Base-by-base conservation (phyloP, 2,888 invertebrate genomes). In the Hydriomena furcata region DNA sequence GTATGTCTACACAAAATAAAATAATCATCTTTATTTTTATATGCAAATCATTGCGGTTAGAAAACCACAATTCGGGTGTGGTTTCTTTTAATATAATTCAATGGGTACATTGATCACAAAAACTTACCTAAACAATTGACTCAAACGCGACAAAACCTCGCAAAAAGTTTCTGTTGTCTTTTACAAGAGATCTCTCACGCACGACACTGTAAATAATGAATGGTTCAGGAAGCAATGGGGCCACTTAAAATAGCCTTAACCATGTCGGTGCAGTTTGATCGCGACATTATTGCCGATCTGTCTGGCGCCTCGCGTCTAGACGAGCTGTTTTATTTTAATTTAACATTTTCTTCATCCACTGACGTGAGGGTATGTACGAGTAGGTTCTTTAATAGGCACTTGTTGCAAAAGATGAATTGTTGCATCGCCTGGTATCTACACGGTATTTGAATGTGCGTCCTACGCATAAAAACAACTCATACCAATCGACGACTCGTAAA, bases 241-340 rank as follows among this genome's bases (percentile, higher is more conserved):
- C 57, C 60, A 70, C 64, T 75, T 75, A 70, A 78, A 78, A 77
- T 76, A 76, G 71, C 71, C 63, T 55, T 66, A 66, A 63, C 60
- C 63, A 64, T 52, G 54, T 54, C 61, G 65, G 55, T 63, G 70
- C 68, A 62, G 66, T 63, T 66, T 47, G 72, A 71, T 69, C 68
- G 61, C 48, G 55, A 52, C 63, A 64, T 66, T 63, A 64, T 54
- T 55, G 52, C 47, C 58, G 60, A 51, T 44, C 48, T 53, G 58
- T 45, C 65, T 68, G 79, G 76, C 76, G 79, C 77, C 77, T 61
- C 53, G 43, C 62, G 75, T 74, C 76, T 74, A 75, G 76, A 73
- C 73, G 28, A 40, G 37, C 46, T 45, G 65, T 70, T 71, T 68
- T 67, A 70, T 68, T 72, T 71, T 63, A 69, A 68, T 69, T 68